Evolutionary conservation across 1,140 invertebrate species (phyloP).

Genomic region (Conus betulinus): DNA sequence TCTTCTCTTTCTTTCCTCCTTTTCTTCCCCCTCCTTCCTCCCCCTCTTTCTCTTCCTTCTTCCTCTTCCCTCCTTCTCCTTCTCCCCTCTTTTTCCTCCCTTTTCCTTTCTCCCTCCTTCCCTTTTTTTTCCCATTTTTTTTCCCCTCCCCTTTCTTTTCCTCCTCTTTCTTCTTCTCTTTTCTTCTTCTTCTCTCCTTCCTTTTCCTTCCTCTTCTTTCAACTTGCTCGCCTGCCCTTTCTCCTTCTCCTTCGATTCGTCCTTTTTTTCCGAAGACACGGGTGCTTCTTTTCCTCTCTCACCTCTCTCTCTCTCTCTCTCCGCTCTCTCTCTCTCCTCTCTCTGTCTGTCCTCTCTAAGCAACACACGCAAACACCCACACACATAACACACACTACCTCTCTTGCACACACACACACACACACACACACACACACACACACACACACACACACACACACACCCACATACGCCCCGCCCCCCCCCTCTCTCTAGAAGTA

Average conservation of each 20-base stretch:
- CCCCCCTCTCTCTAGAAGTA: background rate
- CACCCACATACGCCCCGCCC: background rate
- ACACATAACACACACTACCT: background rate
- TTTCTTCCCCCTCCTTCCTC: too few relatives aligned
- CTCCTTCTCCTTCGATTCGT: background rate
- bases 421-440: background rate
- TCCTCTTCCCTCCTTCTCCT: too few relatives aligned
- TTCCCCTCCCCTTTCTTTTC: too few relatives aligned
- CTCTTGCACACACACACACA: background rate
- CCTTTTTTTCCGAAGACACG: too few relatives aligned
- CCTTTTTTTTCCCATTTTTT: too few relatives aligned
- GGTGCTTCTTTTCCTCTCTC: too few relatives aligned
- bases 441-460: conserved; percentile 13
- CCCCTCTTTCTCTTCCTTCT: too few relatives aligned
- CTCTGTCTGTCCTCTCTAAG: too few relatives aligned
- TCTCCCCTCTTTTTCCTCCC: too few relatives aligned
- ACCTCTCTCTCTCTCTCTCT: background rate
- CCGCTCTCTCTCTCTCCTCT: background rate
- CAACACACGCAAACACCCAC: background rate
- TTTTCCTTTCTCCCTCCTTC: too few relatives aligned
- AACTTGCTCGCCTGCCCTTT: background rate
- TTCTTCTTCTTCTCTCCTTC: background rate
- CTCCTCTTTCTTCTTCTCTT: too few relatives aligned
- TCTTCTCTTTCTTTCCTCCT: too few relatives aligned
- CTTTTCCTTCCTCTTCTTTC: background rate